Conservation (phyloP, 2,888 invertebrate species). For the Papilio gigon region DNA sequence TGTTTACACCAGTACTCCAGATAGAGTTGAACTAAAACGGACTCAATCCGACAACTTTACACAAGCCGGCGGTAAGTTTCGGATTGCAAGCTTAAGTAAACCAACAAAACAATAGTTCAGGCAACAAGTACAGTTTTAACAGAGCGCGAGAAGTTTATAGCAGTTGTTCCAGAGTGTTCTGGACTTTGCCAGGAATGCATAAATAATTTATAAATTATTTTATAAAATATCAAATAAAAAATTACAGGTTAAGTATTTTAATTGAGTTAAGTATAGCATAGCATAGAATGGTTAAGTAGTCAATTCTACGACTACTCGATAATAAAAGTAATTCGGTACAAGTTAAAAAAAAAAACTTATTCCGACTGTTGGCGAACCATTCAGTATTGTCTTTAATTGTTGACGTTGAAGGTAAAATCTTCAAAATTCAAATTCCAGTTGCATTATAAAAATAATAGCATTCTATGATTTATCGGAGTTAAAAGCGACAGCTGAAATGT, state of each 20-base stretch:
- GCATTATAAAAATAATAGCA: background rate
- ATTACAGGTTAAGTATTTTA: too few species aligned
- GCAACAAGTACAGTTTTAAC: slow-evolving; percentile 24
- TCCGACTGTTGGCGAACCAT: background rate
- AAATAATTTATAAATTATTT: background rate
- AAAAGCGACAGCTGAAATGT: background rate
- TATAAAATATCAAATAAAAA: background rate
- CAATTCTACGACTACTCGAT: background rate
- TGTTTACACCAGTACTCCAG: background rate
- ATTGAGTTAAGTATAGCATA: too few species aligned
- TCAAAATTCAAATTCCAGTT: background rate
- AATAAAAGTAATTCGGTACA: too few species aligned
- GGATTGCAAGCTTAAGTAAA: slow-evolving; percentile 17
- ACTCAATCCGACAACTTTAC: slow-evolving; percentile 6
- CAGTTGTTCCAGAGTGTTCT: background rate
- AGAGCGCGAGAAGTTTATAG: background rate
- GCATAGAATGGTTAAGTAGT: too few species aligned
- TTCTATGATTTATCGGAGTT: background rate
- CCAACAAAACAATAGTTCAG: slow-evolving; percentile 18
- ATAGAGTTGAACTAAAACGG: background rate
- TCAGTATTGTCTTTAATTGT: too few species aligned
- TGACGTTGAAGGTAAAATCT: too few species aligned
- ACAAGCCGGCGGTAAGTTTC: slow-evolving; percentile 23
- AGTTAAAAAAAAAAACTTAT: background rate
- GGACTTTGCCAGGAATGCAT: background rate